Conservation (phyloP, 2,797 vertebrate species). For the Remorina albescens region DNA sequence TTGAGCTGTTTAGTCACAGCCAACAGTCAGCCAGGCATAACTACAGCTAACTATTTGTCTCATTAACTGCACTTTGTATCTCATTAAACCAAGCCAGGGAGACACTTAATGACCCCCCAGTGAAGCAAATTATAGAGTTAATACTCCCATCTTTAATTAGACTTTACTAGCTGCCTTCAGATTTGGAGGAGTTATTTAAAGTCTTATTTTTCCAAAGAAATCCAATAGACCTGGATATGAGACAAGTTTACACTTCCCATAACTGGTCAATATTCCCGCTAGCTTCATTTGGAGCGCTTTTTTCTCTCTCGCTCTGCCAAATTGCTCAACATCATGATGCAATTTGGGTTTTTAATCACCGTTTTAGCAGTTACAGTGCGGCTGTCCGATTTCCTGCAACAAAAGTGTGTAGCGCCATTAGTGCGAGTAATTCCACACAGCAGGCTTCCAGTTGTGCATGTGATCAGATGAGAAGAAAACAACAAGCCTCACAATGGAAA, state of each 20-base stretch:
- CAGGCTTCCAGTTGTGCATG: constrained; percentile 84
- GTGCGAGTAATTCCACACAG: constrained; percentile 86
- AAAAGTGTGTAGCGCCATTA: constrained; percentile 86
- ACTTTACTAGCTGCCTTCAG: constrained; percentile 77
- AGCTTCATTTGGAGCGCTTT: constrained; percentile 64
- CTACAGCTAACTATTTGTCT: constrained; percentile 72
- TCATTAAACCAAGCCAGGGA: constrained; percentile 76
- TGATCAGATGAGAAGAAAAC: constrained; percentile 73
- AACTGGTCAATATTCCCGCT: constrained; percentile 70
- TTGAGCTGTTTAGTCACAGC: constrained; percentile 56
- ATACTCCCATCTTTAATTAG: constrained; percentile 83
- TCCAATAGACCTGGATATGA: constrained; percentile 41
- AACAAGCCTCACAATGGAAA: constrained; percentile 81
- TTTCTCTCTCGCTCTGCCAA: constrained; percentile 43
- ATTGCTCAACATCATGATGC: constrained; percentile 86
- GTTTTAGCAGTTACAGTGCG: constrained; percentile 85
- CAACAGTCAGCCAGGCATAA: constrained; percentile 70
- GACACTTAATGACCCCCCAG: constrained; percentile 77
- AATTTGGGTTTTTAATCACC: constrained; percentile 87
- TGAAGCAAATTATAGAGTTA: constrained; percentile 82
- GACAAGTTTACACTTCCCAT: constrained; percentile 71
- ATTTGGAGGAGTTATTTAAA: constrained; percentile 75
- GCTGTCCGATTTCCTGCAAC: constrained; percentile 88
- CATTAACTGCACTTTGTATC: constrained; percentile 81
- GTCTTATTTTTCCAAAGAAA: constrained; percentile 59